Conservation (phyloP, 2,797 vertebrate genomes). For the Enteromius paludinosus region DNA sequence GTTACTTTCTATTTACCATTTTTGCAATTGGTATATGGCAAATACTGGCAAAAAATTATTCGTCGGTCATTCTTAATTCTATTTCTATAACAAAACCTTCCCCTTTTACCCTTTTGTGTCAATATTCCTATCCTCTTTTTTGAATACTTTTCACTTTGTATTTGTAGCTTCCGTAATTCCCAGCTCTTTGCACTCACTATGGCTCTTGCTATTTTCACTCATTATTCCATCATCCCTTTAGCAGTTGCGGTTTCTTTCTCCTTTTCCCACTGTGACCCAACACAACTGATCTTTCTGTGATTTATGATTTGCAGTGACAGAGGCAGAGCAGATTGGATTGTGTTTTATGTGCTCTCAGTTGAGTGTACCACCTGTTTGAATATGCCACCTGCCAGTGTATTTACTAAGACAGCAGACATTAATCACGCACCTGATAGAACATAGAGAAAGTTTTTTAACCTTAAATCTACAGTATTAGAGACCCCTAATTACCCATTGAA, state of each 20-base stretch:
- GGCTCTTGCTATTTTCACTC: neutral
- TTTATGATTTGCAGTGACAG: conserved; percentile 33
- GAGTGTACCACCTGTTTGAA: conserved; percentile 12
- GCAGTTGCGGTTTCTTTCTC: neutral
- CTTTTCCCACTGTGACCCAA: neutral
- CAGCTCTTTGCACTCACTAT: neutral
- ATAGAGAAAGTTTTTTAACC: neutral
- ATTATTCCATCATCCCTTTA: neutral
- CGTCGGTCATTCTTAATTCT: neutral
- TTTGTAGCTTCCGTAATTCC: neutral
- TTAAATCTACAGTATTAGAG: too few species aligned
- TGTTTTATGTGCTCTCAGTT: conserved; percentile 55
- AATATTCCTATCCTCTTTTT: neutral
- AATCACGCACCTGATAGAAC: neutral
- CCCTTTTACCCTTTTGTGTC: neutral
- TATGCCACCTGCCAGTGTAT: conserved; percentile 4
- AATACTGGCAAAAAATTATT: too few species aligned
- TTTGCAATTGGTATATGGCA: neutral
- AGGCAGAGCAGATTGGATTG: conserved; percentile 56
- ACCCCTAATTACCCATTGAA: neutral
- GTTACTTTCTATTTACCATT: neutral
- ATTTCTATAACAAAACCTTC: neutral
- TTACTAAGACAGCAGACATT: neutral
- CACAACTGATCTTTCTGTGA: conserved; percentile 2
- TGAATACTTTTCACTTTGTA: neutral